Conservation (phyloP, 30 jellyfish, hydroid and myxozoan genomes). For the Chironex yamaguchii region DNA sequence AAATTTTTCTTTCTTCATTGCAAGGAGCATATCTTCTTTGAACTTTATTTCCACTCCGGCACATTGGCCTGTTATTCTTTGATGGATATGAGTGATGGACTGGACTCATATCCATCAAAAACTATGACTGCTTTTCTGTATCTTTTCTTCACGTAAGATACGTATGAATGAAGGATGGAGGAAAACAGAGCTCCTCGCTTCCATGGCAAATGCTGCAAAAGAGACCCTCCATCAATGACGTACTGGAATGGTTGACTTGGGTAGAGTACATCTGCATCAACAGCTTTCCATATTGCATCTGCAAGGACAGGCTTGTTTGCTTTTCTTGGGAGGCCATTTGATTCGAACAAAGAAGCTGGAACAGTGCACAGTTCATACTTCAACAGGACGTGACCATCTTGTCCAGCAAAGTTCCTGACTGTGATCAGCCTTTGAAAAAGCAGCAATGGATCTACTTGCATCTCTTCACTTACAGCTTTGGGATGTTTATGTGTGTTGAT, state of each 20-base stretch:
- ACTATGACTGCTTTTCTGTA: conserved; percentile 36
- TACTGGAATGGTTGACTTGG: background rate
- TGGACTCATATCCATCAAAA: conserved; percentile 44
- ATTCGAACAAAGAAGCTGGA: background rate
- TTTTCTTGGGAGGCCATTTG: background rate
- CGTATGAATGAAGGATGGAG: background rate
- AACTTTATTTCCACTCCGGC: conserved; percentile 11
- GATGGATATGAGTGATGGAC: conserved; percentile 39
- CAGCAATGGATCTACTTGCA: background rate
- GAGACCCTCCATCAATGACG: background rate
- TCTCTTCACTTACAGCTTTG: background rate
- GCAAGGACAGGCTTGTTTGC: background rate
- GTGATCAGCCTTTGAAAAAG: background rate
- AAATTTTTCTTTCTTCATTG: too few relatives aligned
- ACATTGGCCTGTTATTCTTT: background rate
- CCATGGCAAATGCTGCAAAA: background rate
- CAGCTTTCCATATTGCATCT: too few relatives aligned
- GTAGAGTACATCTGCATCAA: background rate
- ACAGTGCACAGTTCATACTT: background rate
- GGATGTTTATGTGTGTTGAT: background rate
- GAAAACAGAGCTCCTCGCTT: background rate
- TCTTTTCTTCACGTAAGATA: background rate
- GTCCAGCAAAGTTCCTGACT: background rate
- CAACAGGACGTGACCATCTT: too few relatives aligned
- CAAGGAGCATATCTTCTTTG: conserved; percentile 19